These are phyloP conservation scores for Belonocnema kinseyi DNA, from an alignment of 1,140 invertebrate species.

Conservation along the genomic window DNA sequence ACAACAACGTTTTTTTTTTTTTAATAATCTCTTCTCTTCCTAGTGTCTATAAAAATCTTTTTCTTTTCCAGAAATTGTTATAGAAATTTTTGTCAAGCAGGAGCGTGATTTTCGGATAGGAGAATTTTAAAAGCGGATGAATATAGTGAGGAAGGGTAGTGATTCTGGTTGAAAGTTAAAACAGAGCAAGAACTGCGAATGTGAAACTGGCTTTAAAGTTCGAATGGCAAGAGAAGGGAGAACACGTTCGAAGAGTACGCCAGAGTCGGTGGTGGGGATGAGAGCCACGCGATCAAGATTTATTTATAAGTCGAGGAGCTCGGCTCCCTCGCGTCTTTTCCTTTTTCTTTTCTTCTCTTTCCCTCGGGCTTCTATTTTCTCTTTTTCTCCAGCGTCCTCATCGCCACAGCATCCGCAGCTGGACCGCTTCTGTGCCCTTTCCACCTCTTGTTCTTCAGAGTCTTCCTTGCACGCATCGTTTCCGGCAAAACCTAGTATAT, in stretches of 20 bases:
- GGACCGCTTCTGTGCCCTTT: conserved; percentile 26
- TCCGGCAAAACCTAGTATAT: conserved; percentile 32
- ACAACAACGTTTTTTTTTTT: no score
- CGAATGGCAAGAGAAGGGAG: conserved; percentile 42
- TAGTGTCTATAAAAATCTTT: no score
- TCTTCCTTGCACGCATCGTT: conserved; percentile 33
- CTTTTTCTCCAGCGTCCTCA: conserved; percentile 52
- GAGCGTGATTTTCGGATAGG: background rate
- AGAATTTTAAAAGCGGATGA: background rate
- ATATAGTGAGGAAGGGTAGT: background rate
- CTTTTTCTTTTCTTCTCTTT: conserved; percentile 43
- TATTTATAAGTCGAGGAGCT: conserved; percentile 73
- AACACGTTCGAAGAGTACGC: conserved; percentile 58
- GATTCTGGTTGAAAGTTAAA: conserved; percentile 9
- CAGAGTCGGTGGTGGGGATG: conserved; percentile 61
- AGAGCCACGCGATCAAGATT: conserved; percentile 75
- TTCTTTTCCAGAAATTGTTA: no score
- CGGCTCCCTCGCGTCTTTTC: conserved; percentile 51
- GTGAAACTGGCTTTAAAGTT: conserved; percentile 26
- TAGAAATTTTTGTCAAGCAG: no score
- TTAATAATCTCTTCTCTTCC: no score
- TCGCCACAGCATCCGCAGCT: conserved; percentile 35
- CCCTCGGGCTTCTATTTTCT: conserved; percentile 50
- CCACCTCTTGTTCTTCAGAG: conserved; percentile 35
- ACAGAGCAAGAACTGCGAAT: conserved; percentile 13